Evolutionary conservation across 2,888 invertebrate species (phyloP), one percentile per base, ranked within the genome.

Genomic region (Crematogaster levior): DNA sequence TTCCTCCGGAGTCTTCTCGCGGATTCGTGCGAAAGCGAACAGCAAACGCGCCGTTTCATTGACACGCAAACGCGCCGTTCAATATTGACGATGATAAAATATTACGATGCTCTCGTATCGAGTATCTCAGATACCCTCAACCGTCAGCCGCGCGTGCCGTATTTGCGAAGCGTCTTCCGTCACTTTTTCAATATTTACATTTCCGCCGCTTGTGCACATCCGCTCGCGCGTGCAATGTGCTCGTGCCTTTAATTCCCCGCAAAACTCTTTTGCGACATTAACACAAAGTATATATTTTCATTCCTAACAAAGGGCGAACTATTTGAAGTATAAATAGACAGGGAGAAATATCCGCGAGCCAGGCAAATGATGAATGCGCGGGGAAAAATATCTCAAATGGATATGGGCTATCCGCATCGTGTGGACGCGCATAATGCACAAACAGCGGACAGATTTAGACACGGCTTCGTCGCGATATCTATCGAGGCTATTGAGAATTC

Each of bases 401-500:
- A 75, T 53, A n/a, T 27, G 65, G 24, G 21, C 63, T 7, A 24
- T 18, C 15, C 18, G 10, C 34, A 0, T 27, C 56, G 34, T 56
- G 53, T 53, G 68, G 53, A 56, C 72, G 53, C 4, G 43, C 72
- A 79, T 79, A 79, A 70, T 79, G 77, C 72, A 56, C 72, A 70
- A 79, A 79, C 77, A 79, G 56, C 70, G 77, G 72, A 56, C 72
- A 51, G 77, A 79, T 79, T 79, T 56, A 79, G 72, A 70, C n/a
- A n/a, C 24, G 56, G 77, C 43, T 30, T 53, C 77, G 53, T 40
- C 53, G 40, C 68, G 70, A 68, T 77, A 77, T 77, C 77, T 77
- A 77, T 77, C 56, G 72, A 56, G 56, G 77, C 70, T 70, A 79
- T 34, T 66, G 79, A 48, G 75, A 88, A 88, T 86, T 82, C 75